phyloP scores from a whole-genome alignment of 1,140 invertebrate species.

The Phenacoccus solenopsis region DNA sequence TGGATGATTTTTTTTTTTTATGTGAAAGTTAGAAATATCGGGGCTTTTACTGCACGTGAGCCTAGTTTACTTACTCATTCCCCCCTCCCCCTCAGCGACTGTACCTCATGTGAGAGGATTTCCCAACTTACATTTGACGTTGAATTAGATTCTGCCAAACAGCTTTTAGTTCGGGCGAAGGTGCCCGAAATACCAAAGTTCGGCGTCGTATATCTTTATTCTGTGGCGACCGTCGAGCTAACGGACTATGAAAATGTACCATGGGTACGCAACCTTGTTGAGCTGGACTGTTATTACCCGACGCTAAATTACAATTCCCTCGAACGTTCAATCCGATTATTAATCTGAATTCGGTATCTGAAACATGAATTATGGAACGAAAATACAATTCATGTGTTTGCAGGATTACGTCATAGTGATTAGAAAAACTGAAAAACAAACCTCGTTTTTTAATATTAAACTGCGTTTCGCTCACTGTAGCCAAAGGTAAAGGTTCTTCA shows the following conservation, averaged over 20 bases:
- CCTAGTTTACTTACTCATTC: too few species aligned
- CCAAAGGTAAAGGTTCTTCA: constrained; percentile 65
- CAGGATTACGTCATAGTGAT: too few species aligned
- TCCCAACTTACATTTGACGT: constrained; percentile 60
- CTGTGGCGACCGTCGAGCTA: constrained; percentile 35
- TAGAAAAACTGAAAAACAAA: constrained; percentile 30
- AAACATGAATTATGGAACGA: constrained; percentile 23
- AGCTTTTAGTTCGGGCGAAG: constrained; percentile 66
- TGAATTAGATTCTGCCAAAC: constrained; percentile 81
- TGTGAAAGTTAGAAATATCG: too few species aligned
- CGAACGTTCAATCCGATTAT: constrained; percentile 44
- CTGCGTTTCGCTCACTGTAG: constrained; percentile 62
- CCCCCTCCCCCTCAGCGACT: too few species aligned
- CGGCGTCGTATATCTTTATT: constrained; percentile 46
- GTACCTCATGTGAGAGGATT: constrained; percentile 21
- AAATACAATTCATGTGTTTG: background rate
- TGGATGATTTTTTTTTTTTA: too few species aligned
- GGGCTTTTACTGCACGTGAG: too few species aligned
- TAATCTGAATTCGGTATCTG: constrained; percentile 55
- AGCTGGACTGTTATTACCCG: constrained; percentile 45
- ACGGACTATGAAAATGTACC: constrained; percentile 11
- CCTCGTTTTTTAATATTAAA: constrained; percentile 74
- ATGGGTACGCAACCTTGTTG: constrained; percentile 21
- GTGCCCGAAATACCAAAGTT: constrained; percentile 58
- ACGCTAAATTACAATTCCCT: constrained; percentile 45